Base-by-base conservation (phyloP, 2,797 vertebrate species). In the Rhinichthys osculus region DNA sequence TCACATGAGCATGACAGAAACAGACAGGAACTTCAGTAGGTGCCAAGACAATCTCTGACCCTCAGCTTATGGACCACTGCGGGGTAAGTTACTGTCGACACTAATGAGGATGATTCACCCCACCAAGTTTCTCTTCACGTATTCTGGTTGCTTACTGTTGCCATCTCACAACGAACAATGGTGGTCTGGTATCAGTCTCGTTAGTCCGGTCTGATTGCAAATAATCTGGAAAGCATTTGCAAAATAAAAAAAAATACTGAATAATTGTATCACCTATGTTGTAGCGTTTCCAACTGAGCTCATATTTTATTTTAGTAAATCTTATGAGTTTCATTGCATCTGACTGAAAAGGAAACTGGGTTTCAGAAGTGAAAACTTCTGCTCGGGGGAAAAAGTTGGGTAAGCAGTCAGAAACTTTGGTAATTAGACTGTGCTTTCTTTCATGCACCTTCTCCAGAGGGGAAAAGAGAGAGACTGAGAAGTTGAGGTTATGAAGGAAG, bases 11-110 rank as follows among this genome's bases (percentile, higher is more conserved):
- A 9, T 59, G 57, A 79, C 21, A 38, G 54, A 80, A 73, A 27
- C 69, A 79, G 66, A 17, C 76, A 85, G 76, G 38, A 59, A 71
- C 54, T 64, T 80, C 30, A 72, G 38, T 52, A 84, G 74, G 38
- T 85, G 27, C 67, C 67, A 85, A 64, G 52, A 72, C 66, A 33
- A 85, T 85, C 62, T 85, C 19, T 73, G 52, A 64, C 67, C 21
- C 13, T 30, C 50, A 80, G 52, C 40, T 85, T 57, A 73, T 40
- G 33, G 62, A 54, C 33, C 33, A 23, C 14, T 67, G 64, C 0
- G 16, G n/a, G 52, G 17, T 59, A 79, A 59, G 66, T 44, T 23
- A 67, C 19, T 16, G 17, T 57, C 14, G 30, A 42, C 66, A 59
- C 30, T 38, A 52, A 40, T 83, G 40, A 73, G 27, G 59, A 11